Percentiles rank a stretch among this genome's conserved stretches.
phyloP scores from a whole-genome alignment of 2,888 invertebrate species.

The Nudaria mundana region DNA sequence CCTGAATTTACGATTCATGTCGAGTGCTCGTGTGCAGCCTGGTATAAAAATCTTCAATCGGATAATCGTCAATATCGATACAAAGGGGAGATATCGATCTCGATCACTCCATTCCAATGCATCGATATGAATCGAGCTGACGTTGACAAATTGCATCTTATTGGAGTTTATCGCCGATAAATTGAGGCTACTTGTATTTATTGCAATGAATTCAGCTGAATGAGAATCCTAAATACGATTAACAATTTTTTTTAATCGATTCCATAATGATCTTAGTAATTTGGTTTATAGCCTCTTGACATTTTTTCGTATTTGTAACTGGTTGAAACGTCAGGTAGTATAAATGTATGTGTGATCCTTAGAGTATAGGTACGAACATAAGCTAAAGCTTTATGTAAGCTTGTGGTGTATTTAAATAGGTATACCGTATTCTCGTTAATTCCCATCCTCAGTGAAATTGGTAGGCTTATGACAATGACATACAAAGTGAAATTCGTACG shows the following conservation, averaged over 20 bases:
- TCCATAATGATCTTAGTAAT: constrained; percentile 35
- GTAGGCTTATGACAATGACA: too few species aligned
- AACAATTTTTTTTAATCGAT: constrained; percentile 43
- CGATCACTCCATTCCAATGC: constrained; percentile 61
- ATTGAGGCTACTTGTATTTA: constrained; percentile 69
- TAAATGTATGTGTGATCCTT: too few species aligned
- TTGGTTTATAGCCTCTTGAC: too few species aligned
- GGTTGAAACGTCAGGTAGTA: too few species aligned
- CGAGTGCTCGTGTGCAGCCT: constrained; percentile 43
- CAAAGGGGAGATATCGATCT: constrained; percentile 70
- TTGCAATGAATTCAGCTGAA: constrained; percentile 40
- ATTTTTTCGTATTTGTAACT: too few species aligned
- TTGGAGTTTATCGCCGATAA: constrained; percentile 65
- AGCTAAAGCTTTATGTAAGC: too few species aligned
- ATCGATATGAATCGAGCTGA: constrained; percentile 64
- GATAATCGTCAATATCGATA: constrained; percentile 62
- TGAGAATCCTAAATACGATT: constrained; percentile 44
- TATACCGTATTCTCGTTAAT: too few species aligned
- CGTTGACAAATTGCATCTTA: constrained; percentile 73
- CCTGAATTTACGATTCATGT: constrained; percentile 53
- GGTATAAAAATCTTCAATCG: constrained; percentile 49
- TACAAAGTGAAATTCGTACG: too few species aligned
- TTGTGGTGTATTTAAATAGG: too few species aligned
- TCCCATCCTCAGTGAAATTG: too few species aligned
- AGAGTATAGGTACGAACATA: too few species aligned